Conservation (phyloP, 1,140 invertebrate genomes). For the Drosophila sucinea region DNA sequence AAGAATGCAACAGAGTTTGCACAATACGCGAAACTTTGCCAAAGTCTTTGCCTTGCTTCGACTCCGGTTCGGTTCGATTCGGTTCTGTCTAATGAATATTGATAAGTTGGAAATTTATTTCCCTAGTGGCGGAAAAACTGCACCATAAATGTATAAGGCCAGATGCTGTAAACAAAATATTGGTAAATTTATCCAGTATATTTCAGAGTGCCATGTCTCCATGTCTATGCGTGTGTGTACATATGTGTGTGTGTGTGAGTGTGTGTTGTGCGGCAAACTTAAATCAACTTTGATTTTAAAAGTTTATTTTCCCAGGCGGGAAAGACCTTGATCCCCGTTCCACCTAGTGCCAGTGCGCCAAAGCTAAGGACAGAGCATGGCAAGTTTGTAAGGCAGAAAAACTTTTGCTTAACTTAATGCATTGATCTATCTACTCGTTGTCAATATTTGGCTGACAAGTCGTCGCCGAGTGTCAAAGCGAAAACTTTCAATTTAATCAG, state of each 20-base stretch:
- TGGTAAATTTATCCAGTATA: slow-evolving; percentile 52
- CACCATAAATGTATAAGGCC: slow-evolving; percentile 43
- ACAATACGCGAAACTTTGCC: slow-evolving; percentile 22
- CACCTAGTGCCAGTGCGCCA: slow-evolving; percentile 11
- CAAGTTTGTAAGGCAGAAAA: slow-evolving; percentile 33
- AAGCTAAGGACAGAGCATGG: slow-evolving; percentile 43
- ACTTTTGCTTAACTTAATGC: slow-evolving; percentile 65
- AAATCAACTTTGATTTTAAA: slow-evolving; percentile 74
- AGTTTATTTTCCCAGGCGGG: slow-evolving; percentile 57
- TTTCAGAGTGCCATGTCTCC: neutral
- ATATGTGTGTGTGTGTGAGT: slow-evolving; percentile 29
- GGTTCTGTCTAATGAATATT: slow-evolving; percentile 68
- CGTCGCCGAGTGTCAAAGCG: slow-evolving; percentile 40
- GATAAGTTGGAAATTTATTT: slow-evolving; percentile 51
- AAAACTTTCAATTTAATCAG: slow-evolving; percentile 75
- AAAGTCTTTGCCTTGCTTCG: neutral
- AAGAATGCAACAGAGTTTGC: slow-evolving; percentile 29
- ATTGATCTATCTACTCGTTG: slow-evolving; percentile 65
- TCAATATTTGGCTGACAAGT: slow-evolving; percentile 77
- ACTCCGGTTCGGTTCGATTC: slow-evolving; percentile 10
- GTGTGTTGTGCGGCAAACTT: slow-evolving; percentile 44
- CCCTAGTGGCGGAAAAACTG: slow-evolving; percentile 21
- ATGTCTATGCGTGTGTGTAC: slow-evolving; percentile 23
- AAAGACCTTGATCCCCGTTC: neutral
- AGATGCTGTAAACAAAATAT: slow-evolving; percentile 50